Conservation (phyloP, 1,140 invertebrate species). For the Alviniconcha marisindica region DNA sequence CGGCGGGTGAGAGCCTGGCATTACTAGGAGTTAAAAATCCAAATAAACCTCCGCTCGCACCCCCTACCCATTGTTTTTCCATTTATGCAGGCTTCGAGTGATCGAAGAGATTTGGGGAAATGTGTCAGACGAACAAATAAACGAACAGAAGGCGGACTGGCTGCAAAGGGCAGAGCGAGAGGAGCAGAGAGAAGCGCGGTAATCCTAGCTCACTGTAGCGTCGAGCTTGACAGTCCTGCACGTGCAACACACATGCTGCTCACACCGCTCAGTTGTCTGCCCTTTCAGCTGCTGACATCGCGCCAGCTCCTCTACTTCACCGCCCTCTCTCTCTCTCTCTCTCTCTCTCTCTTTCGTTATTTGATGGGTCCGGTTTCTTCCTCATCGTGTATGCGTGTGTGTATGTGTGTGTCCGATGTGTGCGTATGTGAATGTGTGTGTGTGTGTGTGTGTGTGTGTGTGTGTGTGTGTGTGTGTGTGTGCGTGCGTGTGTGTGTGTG, state of each 20-base stretch:
- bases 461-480: constrained; percentile 30
- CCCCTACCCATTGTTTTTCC: constrained; percentile 32
- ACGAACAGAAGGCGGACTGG: not conserved
- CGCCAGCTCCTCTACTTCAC: not conserved
- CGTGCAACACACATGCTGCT: constrained; percentile 34
- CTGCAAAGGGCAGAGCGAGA: not conserved
- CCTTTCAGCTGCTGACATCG: not conserved
- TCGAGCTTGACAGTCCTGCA: constrained; percentile 24
- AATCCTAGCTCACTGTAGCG: constrained; percentile 37
- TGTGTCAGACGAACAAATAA: constrained; percentile 38
- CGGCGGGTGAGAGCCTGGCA: not conserved
- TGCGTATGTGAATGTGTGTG: constrained; percentile 6
- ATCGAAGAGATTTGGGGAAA: constrained; percentile 40
- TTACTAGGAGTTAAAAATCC: constrained; percentile 18
- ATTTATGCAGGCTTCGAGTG: constrained; percentile 35
- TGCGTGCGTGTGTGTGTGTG: too few relatives aligned
- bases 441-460: constrained; percentile 20
- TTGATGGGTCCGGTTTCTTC: not conserved
- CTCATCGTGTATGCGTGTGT: not conserved
- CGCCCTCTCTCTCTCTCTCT: not conserved
- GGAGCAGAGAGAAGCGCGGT: not conserved
- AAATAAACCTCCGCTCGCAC: constrained; percentile 11
- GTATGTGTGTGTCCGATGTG: not conserved
- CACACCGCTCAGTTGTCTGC: not conserved
- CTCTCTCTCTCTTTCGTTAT: not conserved